Evolutionary conservation across 2,113 vertebrate genomes (phyloP), one percentile per base, ranked within the genome.

Genomic region (Cebidichthys violaceus): DNA sequence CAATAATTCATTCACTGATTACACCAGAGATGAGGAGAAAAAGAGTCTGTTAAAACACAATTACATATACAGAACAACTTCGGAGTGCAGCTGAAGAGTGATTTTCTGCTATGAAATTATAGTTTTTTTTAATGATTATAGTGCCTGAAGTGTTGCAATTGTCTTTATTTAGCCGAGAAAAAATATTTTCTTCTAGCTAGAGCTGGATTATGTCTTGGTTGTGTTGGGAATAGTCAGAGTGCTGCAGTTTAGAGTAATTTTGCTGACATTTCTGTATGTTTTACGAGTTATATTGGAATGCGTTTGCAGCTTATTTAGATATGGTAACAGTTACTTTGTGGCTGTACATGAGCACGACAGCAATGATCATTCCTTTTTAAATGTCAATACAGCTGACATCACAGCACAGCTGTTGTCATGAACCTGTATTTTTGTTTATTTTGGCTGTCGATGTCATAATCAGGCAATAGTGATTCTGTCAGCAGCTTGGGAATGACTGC

Each of bases 1-100:
- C 52, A 90, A 89, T 91, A 82, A 92, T 93, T 88, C n/a, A 94
- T 89, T 55, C 10, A 41, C 50, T 78, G 79, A 76, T 89, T 81
- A 84, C 82, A 72, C 39, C 41, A 79, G 72, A 87, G 52, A 85
- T 68, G 55, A 70, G 4, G 66, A 20, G 8, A 68, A 79, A 61
- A 75, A 61, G 77, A 68, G 22, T 52, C n/a, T 62, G 67, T 66
- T 27, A 69, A 80, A 81, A 71, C 35, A 74, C 11, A 76, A 47
- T 43, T 75, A 52, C 60, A 77, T 33, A 70, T 29, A 66, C 43
- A 43, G n/a, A 39, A 59, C 24, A 15, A 57, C 54, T 57, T 27
- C 5, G 2, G n/a, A 57, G 54, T 27, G 54, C 22, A 27, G 14
- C 55, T 27, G 24, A 59, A 27, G 9, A 55, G n/a, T 68, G 57